Evolutionary conservation across 2,797 vertebrate species (phyloP), one percentile per base, ranked within the genome.

Genomic region (Rhinophrynus dorsalis): DNA sequence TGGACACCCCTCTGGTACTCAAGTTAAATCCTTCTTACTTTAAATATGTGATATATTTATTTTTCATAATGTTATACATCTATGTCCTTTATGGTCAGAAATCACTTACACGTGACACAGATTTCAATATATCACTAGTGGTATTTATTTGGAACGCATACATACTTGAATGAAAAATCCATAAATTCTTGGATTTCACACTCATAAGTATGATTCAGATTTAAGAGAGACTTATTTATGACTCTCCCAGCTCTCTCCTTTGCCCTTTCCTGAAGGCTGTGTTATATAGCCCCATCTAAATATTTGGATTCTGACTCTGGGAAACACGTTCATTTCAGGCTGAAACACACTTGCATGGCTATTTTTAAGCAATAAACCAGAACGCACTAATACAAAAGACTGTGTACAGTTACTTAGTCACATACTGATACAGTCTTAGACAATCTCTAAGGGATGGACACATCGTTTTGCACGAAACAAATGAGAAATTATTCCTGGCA

Each of bases 271-370:
- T 63, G 18, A 48, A 42, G 40, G n/a, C n/a, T 50, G 29, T 17
- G 21, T 68, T 63, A 33, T 30, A 58, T 45, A 47, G 13, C 9
- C 32, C 20, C 27, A 59, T 32, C 45, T 73, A 73, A 73, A 73
- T 73, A 73, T 73, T 73, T 73, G 55, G 70, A 73, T 73, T 37
- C 18, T 26, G 24, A 66, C 62, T 60, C 70, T 73, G 70, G 70
- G 70, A 73, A 73, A 17, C 55, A 60, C 29, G 56, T 73, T 60
- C 55, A 54, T 45, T 52, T 44, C 15, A 50, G 47, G 62, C 29
- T 72, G 48, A 58, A 66, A 29, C 21, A 6, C 59, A 42, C 59
- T 24, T 44, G 9, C 45, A 33, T 26, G 24, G 51, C 69, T 73
- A 73, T 73, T 73, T 60, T 50, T 73, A 73, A 54, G 37, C 29